Evolutionary conservation across 2,797 vertebrate genomes (phyloP), one percentile per base, ranked within the genome.

Genomic region (Pygocentrus nattereri): DNA sequence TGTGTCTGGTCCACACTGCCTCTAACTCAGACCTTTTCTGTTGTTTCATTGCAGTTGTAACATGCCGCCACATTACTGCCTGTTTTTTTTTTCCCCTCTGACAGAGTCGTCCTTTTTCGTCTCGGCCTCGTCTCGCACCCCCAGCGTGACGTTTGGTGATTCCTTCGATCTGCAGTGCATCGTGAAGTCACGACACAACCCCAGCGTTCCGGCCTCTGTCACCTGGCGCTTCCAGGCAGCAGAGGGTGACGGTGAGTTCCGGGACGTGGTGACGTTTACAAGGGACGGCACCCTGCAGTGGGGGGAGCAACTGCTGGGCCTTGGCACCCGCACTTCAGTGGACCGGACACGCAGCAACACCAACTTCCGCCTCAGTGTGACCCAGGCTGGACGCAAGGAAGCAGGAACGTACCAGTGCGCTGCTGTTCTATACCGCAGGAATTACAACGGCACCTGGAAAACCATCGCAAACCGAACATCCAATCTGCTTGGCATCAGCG

Each of bases 151-250:
- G 78, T 99, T 96, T 76, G 96, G 96, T 0, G 97, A 98, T 69
- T 97, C 97, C 3, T 99, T 99, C 0, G 97, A 99, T 89, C 95
- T 99, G 15, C 95, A 99, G 88, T 99, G 98, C 87, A 95, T 99
- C 91, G 97, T 99, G 86, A 99, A 98, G 84, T 97, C 97, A 0
- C 96, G 96, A 16, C 98, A 98, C 82, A 97, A 97, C 0, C 92
- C 96, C 0, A 95, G 95, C 4, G 96, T 99, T 5, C 97, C 97
- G 0, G 94, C 97, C 31, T 96, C 97, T 0, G 97, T 99, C 87
- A 99, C 96, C 0, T 99, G 98, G 98, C 95, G 97, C 31, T 99
- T 99, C 92, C 96, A 96, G 92, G 96, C 97, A 0, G 88, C 91
- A 0, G 89, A 89, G 15, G 74, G 80, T 0, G 82, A 82, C 0